Evolutionary conservation across 2,797 vertebrate genomes (phyloP).

Genomic region (Sandelia bainsii): DNA sequence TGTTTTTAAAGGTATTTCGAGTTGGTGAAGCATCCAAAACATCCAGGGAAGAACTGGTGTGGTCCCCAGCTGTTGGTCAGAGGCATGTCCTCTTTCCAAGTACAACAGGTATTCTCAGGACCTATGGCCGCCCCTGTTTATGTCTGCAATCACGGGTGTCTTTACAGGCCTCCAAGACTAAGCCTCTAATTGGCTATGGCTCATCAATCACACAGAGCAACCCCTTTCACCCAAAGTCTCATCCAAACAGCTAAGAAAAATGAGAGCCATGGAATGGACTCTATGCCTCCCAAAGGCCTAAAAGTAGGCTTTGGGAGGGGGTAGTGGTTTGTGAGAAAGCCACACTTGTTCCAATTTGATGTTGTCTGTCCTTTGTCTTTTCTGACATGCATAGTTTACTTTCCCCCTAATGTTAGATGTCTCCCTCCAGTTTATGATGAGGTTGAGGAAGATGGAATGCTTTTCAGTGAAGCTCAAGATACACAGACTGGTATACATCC

Average conservation of each 20-base stretch:
- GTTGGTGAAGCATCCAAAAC: slow-evolving; percentile 62
- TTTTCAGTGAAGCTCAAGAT: slow-evolving; percentile 22
- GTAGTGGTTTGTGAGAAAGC: slow-evolving; percentile 76
- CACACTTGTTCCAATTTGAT: slow-evolving; percentile 66
- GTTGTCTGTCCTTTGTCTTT: slow-evolving; percentile 77
- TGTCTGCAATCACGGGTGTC: slow-evolving; percentile 76
- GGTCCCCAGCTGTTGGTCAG: slow-evolving; percentile 55
- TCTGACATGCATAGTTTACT: slow-evolving; percentile 38
- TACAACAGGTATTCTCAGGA: slow-evolving; percentile 79
- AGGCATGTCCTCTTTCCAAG: slow-evolving; percentile 42
- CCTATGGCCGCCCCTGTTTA: slow-evolving; percentile 77
- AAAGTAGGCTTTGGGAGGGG: slow-evolving; percentile 73
- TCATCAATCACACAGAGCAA: slow-evolving; percentile 83
- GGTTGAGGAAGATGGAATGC: background rate
- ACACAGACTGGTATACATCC: slow-evolving; percentile 37
- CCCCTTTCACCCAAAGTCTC: slow-evolving; percentile 76
- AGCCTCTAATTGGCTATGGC: slow-evolving; percentile 86
- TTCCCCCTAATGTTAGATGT: slow-evolving; percentile 19
- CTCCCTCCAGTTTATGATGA: slow-evolving; percentile 10
- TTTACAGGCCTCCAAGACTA: slow-evolving; percentile 78
- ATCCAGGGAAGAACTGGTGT: slow-evolving; percentile 38
- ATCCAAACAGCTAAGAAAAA: slow-evolving; percentile 78
- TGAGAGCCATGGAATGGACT: slow-evolving; percentile 71
- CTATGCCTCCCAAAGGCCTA: slow-evolving; percentile 72
- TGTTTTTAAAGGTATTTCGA: slow-evolving; percentile 68